Base-by-base conservation (phyloP, 2,113 vertebrate species). In the Marmota monax region DNA sequence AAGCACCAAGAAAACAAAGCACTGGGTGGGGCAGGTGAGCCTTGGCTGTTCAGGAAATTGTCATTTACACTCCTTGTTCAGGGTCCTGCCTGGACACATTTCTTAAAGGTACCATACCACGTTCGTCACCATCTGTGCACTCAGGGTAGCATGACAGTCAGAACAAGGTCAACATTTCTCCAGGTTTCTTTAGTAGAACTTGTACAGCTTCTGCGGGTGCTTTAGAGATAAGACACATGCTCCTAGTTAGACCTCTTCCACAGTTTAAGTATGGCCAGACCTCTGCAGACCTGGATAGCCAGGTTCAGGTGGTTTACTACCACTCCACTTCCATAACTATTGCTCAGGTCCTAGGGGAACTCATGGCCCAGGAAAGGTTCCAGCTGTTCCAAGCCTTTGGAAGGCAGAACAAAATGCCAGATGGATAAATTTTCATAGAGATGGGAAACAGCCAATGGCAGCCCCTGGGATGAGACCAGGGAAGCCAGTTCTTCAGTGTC, bases 31-130 rank as follows among this genome's bases (percentile, higher is more conserved):
- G 42, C 37, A 63, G 32, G 53, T 34, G 22, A 79, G 12, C 61
- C 70, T 77, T 39, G 48, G 32, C 20, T 83, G 10, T 74, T 48
- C 22, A 27, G 48, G 51, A 82, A 67, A 45, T n/a, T 39, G 42
- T 13, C 18, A 7, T 2, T 4, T 23, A n/a, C 25, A 39, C 0
- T 17, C 8, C 22, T 48, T 48, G 4, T 58, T 61, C 58, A 16
- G 53, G 77, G 56, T 63, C 23, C 51, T 78, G 4, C 37, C 79
- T 45, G 18, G 1, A 67, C 18, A 63, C 48, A 58, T 69, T 87
- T 12, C 9, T 78, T 87, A 86, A 79, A 37, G 37, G 16, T 16
- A 12, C 63, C 10, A 5, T 20, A 37, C 4, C 58, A 56, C 5
- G 22, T 29, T 58, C 5, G 20, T 45, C 79, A 69, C 69, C 37